phyloP scores from a whole-genome alignment of 1,140 invertebrate genomes.

The Drosophila varians region DNA sequence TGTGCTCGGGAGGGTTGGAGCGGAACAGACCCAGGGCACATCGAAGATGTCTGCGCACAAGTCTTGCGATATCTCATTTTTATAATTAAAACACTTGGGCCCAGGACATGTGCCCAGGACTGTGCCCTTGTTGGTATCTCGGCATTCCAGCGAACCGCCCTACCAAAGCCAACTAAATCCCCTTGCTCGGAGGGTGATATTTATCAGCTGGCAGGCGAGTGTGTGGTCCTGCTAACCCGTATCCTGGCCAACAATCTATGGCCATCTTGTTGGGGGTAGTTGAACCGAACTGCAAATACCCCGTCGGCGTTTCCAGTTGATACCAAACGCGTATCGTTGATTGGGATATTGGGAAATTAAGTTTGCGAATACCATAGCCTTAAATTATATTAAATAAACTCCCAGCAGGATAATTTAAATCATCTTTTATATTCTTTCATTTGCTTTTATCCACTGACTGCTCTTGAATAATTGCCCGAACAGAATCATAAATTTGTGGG shows the following conservation, averaged over 20 bases:
- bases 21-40: conserved; percentile 16
- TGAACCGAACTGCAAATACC: conserved; percentile 23
- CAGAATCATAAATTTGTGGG: conserved; percentile 29
- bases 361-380: too few relatives aligned
- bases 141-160: conserved; percentile 41
- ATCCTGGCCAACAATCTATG: conserved; percentile 46
- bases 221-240: conserved; percentile 49
- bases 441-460: not conserved
- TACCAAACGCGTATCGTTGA: not conserved
- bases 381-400: not conserved
- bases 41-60: conserved; percentile 44
- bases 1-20: conserved; percentile 8
- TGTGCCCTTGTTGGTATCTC: conserved; percentile 7
- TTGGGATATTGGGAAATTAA: not conserved
- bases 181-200: conserved; percentile 37
- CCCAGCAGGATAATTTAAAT: not conserved
- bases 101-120: conserved; percentile 47
- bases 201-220: conserved; percentile 50
- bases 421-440: not conserved
- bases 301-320: not conserved
- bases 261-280: conserved; percentile 41
- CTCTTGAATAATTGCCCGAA: conserved; percentile 28
- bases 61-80: conserved; percentile 54
- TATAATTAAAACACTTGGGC: conserved; percentile 62
- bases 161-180: conserved; percentile 17